A percentile compares a stretch with the other conserved stretches of the same genome.
phyloP scores from a whole-genome alignment of 2,797 vertebrate genomes.

The Peromyscus attwateri region DNA sequence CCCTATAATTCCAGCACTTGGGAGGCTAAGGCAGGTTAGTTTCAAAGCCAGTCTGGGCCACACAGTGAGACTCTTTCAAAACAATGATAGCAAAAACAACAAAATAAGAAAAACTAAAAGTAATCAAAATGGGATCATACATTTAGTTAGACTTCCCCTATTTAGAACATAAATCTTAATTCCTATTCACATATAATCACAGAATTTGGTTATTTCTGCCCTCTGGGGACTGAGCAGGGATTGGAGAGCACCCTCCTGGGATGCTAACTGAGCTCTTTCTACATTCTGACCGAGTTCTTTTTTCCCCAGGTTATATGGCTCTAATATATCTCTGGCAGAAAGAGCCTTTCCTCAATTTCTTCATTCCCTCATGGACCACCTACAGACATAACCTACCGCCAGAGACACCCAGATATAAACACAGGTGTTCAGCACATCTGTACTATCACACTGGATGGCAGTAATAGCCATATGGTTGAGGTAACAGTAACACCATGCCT shows the following conservation, averaged over 20 bases:
- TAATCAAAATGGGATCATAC: background rate
- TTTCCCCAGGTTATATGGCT: background rate
- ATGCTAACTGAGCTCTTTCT: background rate
- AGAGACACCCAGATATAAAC: slow-evolving; percentile 71
- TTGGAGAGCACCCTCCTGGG: accelerated
- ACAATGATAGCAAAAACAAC: background rate
- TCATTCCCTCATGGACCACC: slow-evolving; percentile 76
- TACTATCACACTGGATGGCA: background rate
- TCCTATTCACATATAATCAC: background rate
- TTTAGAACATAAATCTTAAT: background rate
- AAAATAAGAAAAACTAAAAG: background rate
- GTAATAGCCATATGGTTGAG: slow-evolving; percentile 32
- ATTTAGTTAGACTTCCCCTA: background rate
- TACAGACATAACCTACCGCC: slow-evolving; percentile 52
- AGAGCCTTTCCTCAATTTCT: slow-evolving; percentile 47
- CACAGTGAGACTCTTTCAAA: background rate
- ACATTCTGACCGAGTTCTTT: background rate
- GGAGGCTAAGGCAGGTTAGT: background rate
- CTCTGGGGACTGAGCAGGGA: too few relatives aligned
- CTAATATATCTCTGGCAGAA: slow-evolving; percentile 10
- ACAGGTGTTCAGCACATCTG: slow-evolving; percentile 82
- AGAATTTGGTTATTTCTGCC: background rate
- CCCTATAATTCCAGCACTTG: background rate
- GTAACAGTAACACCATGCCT: slow-evolving; percentile 51
- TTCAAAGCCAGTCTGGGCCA: background rate